Evolutionary conservation across 1,140 invertebrate species (phyloP).

Genomic region (Lithobius niger): DNA sequence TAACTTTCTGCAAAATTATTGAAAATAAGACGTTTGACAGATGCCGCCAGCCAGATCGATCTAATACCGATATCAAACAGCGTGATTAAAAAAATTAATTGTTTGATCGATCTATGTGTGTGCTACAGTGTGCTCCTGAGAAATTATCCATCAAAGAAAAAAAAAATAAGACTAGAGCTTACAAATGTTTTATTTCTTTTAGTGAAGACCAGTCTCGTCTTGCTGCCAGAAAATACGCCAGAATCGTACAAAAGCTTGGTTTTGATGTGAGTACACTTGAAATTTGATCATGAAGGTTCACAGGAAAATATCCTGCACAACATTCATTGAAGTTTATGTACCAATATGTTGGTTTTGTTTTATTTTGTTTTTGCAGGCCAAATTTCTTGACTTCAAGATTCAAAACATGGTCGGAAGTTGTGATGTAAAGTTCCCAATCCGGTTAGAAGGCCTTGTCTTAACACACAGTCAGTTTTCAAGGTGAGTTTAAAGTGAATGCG

Average conservation of each 20-base stretch:
- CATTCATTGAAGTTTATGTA: neutral
- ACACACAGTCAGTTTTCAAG: constrained; percentile 97
- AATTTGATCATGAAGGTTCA: constrained; percentile 3
- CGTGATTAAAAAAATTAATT: no score
- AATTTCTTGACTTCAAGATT: constrained; percentile 99
- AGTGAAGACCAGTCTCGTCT: constrained; percentile 91
- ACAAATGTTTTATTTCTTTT: constrained; percentile 16
- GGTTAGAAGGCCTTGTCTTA: constrained; percentile 89
- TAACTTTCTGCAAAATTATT: no score
- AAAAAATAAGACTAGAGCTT: no score
- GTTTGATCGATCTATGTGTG: no score
- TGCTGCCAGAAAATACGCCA: constrained; percentile 95
- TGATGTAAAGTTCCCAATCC: constrained; percentile 98
- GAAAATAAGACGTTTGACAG: no score
- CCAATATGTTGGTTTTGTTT: neutral
- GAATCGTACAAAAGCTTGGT: constrained; percentile 97
- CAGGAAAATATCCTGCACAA: neutral
- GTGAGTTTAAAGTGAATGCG: constrained; percentile 31
- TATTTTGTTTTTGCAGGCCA: constrained; percentile 53
- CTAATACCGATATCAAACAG: no score
- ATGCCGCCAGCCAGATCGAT: no score
- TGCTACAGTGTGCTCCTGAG: no score
- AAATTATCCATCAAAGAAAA: neutral
- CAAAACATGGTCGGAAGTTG: constrained; percentile 99
- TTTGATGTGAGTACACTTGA: constrained; percentile 56